Percentiles rank a stretch among this genome's conserved stretches.
phyloP scores from a whole-genome alignment of 2,113 vertebrate species.

The Gymnogyps californianus region DNA sequence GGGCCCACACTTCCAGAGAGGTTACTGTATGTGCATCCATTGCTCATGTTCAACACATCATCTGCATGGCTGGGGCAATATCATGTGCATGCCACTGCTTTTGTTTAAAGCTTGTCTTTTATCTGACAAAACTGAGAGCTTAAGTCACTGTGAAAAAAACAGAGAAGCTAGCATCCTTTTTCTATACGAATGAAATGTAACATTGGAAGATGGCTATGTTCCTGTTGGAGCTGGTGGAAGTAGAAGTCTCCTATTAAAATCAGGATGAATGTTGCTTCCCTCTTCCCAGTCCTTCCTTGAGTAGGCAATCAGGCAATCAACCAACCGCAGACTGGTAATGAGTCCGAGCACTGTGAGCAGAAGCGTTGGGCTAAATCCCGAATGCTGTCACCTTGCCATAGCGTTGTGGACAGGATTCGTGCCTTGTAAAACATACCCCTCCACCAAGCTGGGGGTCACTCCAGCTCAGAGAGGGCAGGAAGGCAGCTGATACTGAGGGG shows the following conservation, averaged over 20 bases:
- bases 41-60: background rate
- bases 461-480: background rate
- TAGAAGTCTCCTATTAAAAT: background rate
- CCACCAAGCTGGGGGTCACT: background rate
- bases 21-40: too few relatives aligned
- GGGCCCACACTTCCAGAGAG: background rate
- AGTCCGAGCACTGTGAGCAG: background rate
- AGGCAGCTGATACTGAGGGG: background rate
- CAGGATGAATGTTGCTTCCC: background rate
- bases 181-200: background rate
- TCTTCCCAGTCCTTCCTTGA: background rate
- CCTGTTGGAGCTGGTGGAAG: background rate
- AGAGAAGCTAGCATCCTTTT: background rate
- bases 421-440: accelerated
- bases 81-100: background rate
- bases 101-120: background rate
- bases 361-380: background rate
- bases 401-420: background rate
- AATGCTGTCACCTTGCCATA: background rate
- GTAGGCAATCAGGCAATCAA: background rate
- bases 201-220: accelerated
- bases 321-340: background rate
- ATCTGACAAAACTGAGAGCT: background rate
- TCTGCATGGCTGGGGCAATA: background rate
- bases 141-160: background rate